Evolutionary conservation across 2,888 invertebrate species (phyloP).

Genomic region (Liodrosophila aerea): DNA sequence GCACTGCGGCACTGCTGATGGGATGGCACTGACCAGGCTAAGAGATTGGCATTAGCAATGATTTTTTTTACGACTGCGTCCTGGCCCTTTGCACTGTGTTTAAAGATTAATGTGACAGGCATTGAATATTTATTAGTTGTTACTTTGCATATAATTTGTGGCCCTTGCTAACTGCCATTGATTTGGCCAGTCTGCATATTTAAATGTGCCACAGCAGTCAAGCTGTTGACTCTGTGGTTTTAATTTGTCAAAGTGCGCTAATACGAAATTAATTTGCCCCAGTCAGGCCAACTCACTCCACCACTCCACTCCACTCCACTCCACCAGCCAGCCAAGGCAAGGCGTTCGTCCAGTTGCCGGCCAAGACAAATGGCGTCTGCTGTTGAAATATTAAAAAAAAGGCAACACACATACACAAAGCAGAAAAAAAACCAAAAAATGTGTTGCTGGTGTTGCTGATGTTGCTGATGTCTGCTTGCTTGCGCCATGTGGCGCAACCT

Average conservation of each 20-base stretch:
- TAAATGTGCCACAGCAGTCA: constrained; percentile 61
- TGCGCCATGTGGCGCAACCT: constrained; percentile 50
- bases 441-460: constrained; percentile 26
- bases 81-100: constrained; percentile 63
- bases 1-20: constrained; percentile 16
- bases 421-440: constrained; percentile 24
- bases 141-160: constrained; percentile 76
- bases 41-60: constrained; percentile 78
- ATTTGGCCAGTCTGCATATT: constrained; percentile 63
- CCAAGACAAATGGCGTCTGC: constrained; percentile 75
- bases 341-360: constrained; percentile 65
- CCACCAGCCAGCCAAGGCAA: constrained; percentile 37
- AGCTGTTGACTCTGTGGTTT: constrained; percentile 76
- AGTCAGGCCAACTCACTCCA: constrained; percentile 34
- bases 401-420: neutral
- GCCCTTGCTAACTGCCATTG: constrained; percentile 65
- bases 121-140: constrained; percentile 77
- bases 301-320: no score
- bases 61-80: constrained; percentile 53
- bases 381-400: constrained; percentile 73
- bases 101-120: constrained; percentile 77
- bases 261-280: constrained; percentile 73
- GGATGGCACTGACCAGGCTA: constrained; percentile 32
- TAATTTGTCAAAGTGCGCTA: constrained; percentile 76
- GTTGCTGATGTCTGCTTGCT: no score